Percentiles rank a stretch among this genome's conserved stretches.
Conservation (phyloP, 2,797 vertebrate species). For the Anabacerthia variegaticeps region DNA sequence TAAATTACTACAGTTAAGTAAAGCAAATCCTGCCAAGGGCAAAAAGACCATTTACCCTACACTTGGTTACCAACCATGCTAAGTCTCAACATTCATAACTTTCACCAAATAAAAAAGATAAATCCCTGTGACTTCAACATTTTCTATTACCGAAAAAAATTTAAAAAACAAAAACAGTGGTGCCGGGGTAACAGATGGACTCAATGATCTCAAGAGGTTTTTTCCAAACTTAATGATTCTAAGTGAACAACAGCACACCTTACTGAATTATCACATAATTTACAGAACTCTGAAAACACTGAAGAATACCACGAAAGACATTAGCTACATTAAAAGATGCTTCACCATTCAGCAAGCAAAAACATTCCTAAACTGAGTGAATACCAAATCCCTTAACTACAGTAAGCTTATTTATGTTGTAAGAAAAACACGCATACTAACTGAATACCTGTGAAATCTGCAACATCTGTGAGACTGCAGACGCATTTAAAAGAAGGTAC, state of each 20-base stretch:
- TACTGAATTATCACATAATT: neutral
- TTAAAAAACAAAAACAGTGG: neutral
- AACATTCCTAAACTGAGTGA: neutral
- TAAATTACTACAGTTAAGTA: neutral
- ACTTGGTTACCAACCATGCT: neutral
- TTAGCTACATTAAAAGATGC: neutral
- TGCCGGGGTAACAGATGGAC: neutral
- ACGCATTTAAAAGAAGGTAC: neutral
- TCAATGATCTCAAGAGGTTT: neutral
- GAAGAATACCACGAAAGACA: neutral
- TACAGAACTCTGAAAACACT: neutral
- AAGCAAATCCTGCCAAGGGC: neutral
- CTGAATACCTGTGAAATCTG: neutral
- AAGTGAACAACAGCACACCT: neutral
- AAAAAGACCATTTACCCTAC: neutral
- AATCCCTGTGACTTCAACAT: neutral
- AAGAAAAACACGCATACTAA: neutral
- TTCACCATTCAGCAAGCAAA: neutral
- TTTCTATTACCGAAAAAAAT: neutral
- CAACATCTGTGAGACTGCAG: accelerated
- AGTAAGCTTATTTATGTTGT: neutral
- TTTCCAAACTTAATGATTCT: neutral
- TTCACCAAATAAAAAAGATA: neutral
- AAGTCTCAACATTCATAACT: neutral
- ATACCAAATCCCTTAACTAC: neutral